Conservation (phyloP, 2,888 invertebrate genomes). For the Acanthacorydalis orientalis region DNA sequence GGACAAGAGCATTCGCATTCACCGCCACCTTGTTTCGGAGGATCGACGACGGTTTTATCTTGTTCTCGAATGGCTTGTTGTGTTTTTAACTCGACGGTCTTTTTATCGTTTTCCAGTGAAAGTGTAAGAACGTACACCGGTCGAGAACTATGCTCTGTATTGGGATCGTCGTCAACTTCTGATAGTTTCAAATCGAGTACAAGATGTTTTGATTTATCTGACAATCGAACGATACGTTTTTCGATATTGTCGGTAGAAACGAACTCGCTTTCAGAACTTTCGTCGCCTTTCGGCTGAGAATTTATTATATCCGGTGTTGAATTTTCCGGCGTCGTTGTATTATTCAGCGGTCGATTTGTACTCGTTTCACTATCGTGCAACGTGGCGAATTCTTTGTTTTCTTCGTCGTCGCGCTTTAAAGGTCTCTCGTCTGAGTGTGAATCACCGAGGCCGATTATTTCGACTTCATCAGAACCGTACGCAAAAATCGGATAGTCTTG, state of each 20-base stretch:
- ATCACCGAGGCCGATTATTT: slow-evolving; percentile 20
- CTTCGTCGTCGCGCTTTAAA: slow-evolving; percentile 17
- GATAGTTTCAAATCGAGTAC: slow-evolving; percentile 70
- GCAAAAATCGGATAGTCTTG: slow-evolving; percentile 17
- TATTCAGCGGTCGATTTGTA: slow-evolving; percentile 5
- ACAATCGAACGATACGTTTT: not conserved
- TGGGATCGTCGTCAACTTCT: slow-evolving; percentile 38
- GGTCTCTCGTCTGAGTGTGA: too few species aligned
- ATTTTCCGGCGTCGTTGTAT: not conserved
- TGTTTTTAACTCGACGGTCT: too few species aligned
- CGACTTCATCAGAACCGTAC: slow-evolving; percentile 27
- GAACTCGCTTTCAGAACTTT: not conserved
- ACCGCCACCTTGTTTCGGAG: slow-evolving; percentile 30
- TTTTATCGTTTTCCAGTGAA: slow-evolving; percentile 47
- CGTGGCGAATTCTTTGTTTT: slow-evolving; percentile 13
- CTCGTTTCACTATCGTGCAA: slow-evolving; percentile 5
- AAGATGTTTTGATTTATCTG: slow-evolving; percentile 37
- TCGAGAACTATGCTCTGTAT: slow-evolving; percentile 33
- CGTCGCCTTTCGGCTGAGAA: not conserved
- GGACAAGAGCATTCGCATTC: slow-evolving; percentile 62
- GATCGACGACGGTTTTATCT: slow-evolving; percentile 11
- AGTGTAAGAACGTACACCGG: slow-evolving; percentile 66
- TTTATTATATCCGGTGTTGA: not conserved
- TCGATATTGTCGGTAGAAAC: not conserved
- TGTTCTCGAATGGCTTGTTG: not conserved